phyloP scores from a whole-genome alignment of 2,797 vertebrate species.

The Paguma larvata region DNA sequence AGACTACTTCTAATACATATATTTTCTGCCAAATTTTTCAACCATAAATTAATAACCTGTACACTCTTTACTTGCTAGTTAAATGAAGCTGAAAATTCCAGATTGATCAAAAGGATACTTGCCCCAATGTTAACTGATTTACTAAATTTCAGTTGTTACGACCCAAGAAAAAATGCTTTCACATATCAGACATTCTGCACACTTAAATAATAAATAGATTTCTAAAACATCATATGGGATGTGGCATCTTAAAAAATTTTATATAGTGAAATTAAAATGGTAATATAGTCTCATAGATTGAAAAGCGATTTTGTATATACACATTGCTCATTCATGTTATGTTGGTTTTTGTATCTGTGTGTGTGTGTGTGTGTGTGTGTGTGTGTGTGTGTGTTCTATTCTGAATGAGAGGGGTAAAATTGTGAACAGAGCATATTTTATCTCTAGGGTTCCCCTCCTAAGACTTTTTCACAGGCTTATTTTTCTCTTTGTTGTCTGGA shows the following conservation, averaged over 20 bases:
- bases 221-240: not conserved
- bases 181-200: not conserved
- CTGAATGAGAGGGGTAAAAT: not conserved
- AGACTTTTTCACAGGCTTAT: not conserved
- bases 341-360: not conserved
- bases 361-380: no score
- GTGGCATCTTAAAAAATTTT: not conserved
- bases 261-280: not conserved
- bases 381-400: no score
- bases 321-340: not conserved
- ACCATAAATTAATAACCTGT: not conserved
- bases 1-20: not conserved
- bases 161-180: not conserved
- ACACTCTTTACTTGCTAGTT: not conserved
- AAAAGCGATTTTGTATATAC: not conserved
- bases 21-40: not conserved
- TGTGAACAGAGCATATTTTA: not conserved
- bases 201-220: constrained; percentile 25
- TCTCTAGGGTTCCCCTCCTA: not conserved
- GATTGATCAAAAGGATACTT: constrained; percentile 1
- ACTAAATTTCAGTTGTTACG: constrained; percentile 21
- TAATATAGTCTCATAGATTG: not conserved
- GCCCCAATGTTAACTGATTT: not conserved
- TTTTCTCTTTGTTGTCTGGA: not conserved
- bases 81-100: constrained; percentile 17